A percentile compares a stretch with the other conserved stretches of the same genome.
phyloP scores from a whole-genome alignment of 2,113 vertebrate genomes.

The Balaenoptera acutorostrata region DNA sequence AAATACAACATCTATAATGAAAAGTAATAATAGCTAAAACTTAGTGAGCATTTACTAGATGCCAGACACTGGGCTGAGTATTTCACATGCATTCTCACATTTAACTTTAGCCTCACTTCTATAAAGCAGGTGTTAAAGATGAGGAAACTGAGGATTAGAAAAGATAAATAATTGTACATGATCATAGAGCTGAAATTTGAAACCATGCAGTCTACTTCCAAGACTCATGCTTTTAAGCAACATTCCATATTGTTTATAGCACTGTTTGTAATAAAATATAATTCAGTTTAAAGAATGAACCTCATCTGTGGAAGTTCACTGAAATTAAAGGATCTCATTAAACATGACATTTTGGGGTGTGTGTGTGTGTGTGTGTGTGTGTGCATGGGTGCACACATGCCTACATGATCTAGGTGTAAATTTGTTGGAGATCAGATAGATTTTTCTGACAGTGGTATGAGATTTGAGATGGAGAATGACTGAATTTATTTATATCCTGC shows the following conservation, averaged over 20 bases:
- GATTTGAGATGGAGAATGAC: background rate
- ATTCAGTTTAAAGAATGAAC: background rate
- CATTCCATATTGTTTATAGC: background rate
- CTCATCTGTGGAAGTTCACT: background rate
- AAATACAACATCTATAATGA: background rate
- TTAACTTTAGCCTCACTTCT: background rate
- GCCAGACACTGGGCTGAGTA: background rate
- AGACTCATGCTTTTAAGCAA: slow-evolving; percentile 9
- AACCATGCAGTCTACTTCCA: background rate
- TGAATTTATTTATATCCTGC: background rate
- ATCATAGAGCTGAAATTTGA: background rate
- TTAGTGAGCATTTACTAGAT: background rate
- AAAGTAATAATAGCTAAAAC: background rate
- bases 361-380: background rate
- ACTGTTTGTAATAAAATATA: background rate
- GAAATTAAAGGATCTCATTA: background rate
- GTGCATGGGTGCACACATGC: background rate
- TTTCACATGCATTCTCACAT: background rate
- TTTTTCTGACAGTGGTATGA: background rate
- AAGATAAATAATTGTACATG: background rate
- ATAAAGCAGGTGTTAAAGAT: background rate
- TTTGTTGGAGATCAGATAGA: background rate
- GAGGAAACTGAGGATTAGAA: background rate
- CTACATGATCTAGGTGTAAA: background rate
- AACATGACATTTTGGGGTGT: background rate